These are phyloP conservation scores for Nansenia antarctica DNA, from an alignment of 2,113 vertebrate species.

Conservation along the genomic window DNA sequence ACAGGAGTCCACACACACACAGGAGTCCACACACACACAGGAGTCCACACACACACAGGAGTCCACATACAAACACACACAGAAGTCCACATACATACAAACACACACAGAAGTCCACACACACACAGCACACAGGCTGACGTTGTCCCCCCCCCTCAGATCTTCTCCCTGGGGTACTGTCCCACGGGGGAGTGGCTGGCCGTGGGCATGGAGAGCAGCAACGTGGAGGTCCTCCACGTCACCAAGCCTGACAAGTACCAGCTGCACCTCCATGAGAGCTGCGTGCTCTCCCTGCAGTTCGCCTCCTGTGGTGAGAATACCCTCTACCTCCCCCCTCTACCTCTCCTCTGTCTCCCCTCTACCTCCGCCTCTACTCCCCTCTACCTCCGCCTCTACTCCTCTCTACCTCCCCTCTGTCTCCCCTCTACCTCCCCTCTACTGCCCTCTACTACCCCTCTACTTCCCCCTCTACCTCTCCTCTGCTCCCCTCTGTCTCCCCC, in stretches of 20 bases:
- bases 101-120: not conserved
- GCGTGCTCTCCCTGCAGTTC: constrained; percentile 95
- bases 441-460: not conserved
- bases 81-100: not conserved
- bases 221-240: constrained; percentile 95
- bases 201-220: constrained; percentile 98
- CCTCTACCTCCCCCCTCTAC: not conserved
- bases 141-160: constrained; percentile 66
- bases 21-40: no score
- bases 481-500: not conserved
- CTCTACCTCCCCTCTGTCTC: not conserved
- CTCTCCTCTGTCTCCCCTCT: not conserved
- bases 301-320: constrained; percentile 90
- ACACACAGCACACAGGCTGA: not conserved
- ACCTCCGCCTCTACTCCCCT: not conserved
- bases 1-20: no score
- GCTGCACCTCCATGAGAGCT: constrained; percentile 97
- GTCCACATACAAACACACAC: not conserved
- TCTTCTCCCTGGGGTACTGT: constrained; percentile 96
- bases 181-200: constrained; percentile 96
- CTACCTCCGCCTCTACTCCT: not conserved
- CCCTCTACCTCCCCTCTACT: not conserved
- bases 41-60: not conserved
- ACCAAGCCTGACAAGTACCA: constrained; percentile 98
- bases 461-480: not conserved